phyloP scores from a whole-genome alignment of 2,113 vertebrate species.

The human (Homo sapiens) region GRCh38 chr21:23316001-23316500 shows the following conservation, averaged over 20 bases:
- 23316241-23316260: not conserved
- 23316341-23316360: not conserved
- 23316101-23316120: not conserved
- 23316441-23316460: not conserved
- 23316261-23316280: not conserved
- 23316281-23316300: not conserved
- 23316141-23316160: not conserved
- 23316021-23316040: not conserved
- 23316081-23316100: not conserved
- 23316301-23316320: not conserved
- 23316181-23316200: not conserved
- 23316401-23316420: not conserved
- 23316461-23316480: not conserved
- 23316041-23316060: not conserved
- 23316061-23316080: not conserved
- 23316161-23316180: not conserved
- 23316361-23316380: not conserved
- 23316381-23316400: not conserved
- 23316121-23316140: not conserved
- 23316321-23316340: not conserved
- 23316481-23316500: not conserved
- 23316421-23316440: not conserved
- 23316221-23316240: not conserved
- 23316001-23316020: not conserved
- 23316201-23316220: not conserved